Conservation (phyloP, 2,888 invertebrate genomes). For the Nemapogon koenigi region DNA sequence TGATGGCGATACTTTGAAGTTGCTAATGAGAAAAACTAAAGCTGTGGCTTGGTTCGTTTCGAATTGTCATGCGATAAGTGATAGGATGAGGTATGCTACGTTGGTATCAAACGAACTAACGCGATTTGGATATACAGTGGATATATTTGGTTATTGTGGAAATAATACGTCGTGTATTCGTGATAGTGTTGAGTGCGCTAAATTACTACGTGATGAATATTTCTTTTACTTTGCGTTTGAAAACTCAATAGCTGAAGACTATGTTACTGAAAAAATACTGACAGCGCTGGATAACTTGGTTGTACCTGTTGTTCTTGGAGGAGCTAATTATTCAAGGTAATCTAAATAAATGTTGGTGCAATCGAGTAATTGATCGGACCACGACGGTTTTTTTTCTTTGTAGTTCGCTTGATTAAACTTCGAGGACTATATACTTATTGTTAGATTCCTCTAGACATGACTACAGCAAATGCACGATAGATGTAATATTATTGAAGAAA, state of each 20-base stretch:
- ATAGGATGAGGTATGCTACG: slow-evolving; percentile 27
- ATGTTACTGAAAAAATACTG: slow-evolving; percentile 38
- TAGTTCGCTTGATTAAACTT: no score
- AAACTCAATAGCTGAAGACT: slow-evolving; percentile 34
- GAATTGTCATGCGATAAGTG: slow-evolving; percentile 22
- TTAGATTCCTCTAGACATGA: no score
- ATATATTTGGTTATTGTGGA: slow-evolving; percentile 30
- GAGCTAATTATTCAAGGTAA: slow-evolving; percentile 64
- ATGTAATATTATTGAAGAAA: no score
- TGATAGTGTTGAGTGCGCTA: slow-evolving; percentile 7
- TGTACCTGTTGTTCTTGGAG: slow-evolving; percentile 73
- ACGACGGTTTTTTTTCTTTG: no score
- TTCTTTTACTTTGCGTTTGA: slow-evolving; percentile 42
- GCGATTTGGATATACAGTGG: slow-evolving; percentile 29
- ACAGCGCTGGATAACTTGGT: slow-evolving; percentile 61
- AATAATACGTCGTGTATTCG: slow-evolving; percentile 20
- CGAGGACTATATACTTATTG: no score
- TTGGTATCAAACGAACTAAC: slow-evolving; percentile 30
- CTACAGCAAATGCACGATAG: no score
- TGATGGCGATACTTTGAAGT: slow-evolving; percentile 21
- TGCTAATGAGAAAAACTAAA: slow-evolving; percentile 27
- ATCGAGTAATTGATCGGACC: no score
- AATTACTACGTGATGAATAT: slow-evolving; percentile 27
- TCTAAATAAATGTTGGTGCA: no score
- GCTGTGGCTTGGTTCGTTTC: slow-evolving; percentile 35